Evolutionary conservation across 2,797 vertebrate genomes (phyloP), one percentile per base, ranked within the genome.

Genomic region (Kryptolebias ocellatus): DNA sequence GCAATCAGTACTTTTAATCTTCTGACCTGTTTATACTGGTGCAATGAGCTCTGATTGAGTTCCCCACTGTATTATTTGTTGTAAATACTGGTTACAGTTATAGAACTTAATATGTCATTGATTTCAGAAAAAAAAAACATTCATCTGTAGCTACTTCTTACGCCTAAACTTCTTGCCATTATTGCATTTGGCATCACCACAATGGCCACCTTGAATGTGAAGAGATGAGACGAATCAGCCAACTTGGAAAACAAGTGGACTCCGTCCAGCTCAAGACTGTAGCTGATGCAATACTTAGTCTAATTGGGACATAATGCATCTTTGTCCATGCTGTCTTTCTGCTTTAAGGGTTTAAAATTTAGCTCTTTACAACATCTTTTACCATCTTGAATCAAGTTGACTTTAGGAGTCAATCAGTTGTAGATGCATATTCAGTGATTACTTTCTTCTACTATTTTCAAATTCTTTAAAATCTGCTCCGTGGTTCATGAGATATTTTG

Each of bases 51-150:
- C 59, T 56, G 14, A 80, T 83, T 75, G 56, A 34, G 28, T 64
- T 76, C 39, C 59, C 20, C 16, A 39, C 57, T 66, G 49, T 75
- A 66, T 84, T 89, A 83, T 85, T 74, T 74, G 81, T 85, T 69
- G 51, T 73, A 78, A 83, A 59, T 73, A 59, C 71, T 54, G 72
- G 66, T 79, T 80, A 72, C 82, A 83, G 72, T 79, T 69, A 76
- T 78, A 44, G 56, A 58, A 51, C 57, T 78, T 44, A 64, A 49
- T 24, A 45, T 72, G 68, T 84, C 84, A 88, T 87, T 84, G 77
- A 67, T 75, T 82, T 85, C 60, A 81, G 86, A 89, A 24, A 24
- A 24, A 24, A 24, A 24, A 24, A 24, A 24, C 20, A 24, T 24
- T 24, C 20, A 24, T 24, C 61, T 9, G 45, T 64, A 73, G 85